These are phyloP conservation scores for Nemoura dubitans DNA, from an alignment of 2,888 invertebrate species.

Conservation along the genomic window DNA sequence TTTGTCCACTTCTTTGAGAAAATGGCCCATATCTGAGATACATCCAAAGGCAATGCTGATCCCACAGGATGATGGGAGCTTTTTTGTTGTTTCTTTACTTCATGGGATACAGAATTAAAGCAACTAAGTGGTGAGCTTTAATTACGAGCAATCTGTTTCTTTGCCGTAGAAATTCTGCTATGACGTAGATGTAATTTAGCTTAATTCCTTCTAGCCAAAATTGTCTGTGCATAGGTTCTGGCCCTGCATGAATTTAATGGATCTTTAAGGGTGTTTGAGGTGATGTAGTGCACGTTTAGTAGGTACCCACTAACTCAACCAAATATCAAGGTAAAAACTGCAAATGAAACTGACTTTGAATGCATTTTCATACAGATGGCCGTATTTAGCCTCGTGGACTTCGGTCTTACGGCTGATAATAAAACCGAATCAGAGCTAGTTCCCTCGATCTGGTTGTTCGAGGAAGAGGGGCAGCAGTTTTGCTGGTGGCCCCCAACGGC, in stretches of 20 bases:
- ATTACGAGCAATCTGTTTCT: neutral
- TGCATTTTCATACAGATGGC: neutral
- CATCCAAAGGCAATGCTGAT: neutral
- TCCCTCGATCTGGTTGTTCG: neutral
- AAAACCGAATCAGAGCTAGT: neutral
- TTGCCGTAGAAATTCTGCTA: too few species aligned
- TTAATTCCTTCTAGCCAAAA: too few species aligned
- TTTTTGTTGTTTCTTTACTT: constrained; percentile 7
- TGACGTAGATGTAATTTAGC: too few species aligned
- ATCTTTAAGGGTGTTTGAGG: too few species aligned
- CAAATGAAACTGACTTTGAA: too few species aligned
- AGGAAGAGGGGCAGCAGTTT: neutral
- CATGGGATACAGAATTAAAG: neutral
- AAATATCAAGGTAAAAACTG: too few species aligned
- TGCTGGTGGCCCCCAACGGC: neutral
- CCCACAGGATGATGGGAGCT: neutral
- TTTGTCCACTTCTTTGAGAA: neutral
- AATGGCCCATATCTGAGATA: constrained; percentile 1
- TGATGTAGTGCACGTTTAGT: too few species aligned
- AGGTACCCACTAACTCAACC: too few species aligned
- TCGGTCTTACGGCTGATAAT: neutral
- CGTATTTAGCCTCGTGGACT: neutral
- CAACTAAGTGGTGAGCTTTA: neutral
- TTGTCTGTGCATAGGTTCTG: too few species aligned
- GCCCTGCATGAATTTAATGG: too few species aligned